phyloP scores from a whole-genome alignment of 2,113 vertebrate genomes.

The Puffinus mauretanicus region DNA sequence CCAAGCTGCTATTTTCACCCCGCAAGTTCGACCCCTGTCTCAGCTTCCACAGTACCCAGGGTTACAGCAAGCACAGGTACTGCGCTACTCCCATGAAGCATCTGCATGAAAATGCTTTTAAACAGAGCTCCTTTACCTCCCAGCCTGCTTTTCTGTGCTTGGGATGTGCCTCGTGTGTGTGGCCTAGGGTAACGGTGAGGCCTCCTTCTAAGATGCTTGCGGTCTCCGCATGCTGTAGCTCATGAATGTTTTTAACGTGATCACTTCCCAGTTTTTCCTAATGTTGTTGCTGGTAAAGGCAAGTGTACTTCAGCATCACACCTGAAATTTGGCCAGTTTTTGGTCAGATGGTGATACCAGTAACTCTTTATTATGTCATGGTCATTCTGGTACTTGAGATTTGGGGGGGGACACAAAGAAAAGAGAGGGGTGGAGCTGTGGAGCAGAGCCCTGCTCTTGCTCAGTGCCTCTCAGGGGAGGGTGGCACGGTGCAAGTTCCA shows the following conservation, averaged over 20 bases:
- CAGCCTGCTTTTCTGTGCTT: too few species aligned
- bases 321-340: neutral
- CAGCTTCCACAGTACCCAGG: constrained; percentile 70
- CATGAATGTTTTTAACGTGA: fast-evolving
- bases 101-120: too few species aligned
- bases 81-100: fast-evolving
- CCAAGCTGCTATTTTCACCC: constrained; percentile 69
- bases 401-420: too few species aligned
- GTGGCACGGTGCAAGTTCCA: fast-evolving
- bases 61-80: constrained; percentile 77
- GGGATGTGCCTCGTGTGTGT: fast-evolving
- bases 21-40: constrained; percentile 54
- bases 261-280: neutral
- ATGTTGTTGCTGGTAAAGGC: neutral
- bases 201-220: neutral
- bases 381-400: neutral
- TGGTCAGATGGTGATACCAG: neutral
- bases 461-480: neutral
- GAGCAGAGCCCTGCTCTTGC: neutral
- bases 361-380: neutral
- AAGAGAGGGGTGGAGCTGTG: neutral
- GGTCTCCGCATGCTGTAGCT: neutral
- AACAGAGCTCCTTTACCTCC: neutral
- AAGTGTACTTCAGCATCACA: fast-evolving
- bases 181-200: too few species aligned